Evolutionary conservation across 2,113 vertebrate species (phyloP).

Genomic region (Maccullochella peelii): DNA sequence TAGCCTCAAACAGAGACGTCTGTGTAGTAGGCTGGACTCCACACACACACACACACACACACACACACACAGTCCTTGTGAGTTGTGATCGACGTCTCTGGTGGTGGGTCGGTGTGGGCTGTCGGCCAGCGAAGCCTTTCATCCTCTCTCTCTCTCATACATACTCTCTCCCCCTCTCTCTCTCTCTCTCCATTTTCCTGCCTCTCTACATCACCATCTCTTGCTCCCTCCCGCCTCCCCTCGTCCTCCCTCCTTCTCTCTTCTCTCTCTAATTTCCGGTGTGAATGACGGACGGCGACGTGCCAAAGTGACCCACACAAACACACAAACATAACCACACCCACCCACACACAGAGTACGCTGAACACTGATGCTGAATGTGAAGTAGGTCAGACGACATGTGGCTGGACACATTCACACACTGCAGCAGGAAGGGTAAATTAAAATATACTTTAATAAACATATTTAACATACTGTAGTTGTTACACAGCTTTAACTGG

Average conservation of each 20-base stretch:
- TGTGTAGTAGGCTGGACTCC: slow-evolving; percentile 27
- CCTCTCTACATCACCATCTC: background rate
- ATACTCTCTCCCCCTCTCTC: background rate
- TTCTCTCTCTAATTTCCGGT: slow-evolving; percentile 46
- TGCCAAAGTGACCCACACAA: slow-evolving; percentile 46
- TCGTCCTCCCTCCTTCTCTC: background rate
- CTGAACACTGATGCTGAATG: slow-evolving; percentile 11
- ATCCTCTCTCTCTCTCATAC: slow-evolving; percentile 33
- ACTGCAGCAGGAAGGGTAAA: slow-evolving; percentile 6
- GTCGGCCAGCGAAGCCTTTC: slow-evolving; percentile 53
- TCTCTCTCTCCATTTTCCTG: slow-evolving; percentile 29
- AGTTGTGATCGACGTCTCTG: slow-evolving; percentile 36
- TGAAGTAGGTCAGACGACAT: slow-evolving; percentile 67
- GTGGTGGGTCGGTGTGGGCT: slow-evolving; percentile 46
- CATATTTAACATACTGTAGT: background rate
- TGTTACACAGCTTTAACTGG: background rate
- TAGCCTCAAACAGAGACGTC: slow-evolving; percentile 53
- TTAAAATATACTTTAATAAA: slow-evolving; percentile 45
- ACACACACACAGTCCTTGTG: slow-evolving; percentile 52
- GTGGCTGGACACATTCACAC: slow-evolving; percentile 20
- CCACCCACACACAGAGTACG: background rate
- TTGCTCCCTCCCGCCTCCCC: background rate
- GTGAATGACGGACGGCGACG: slow-evolving; percentile 23
- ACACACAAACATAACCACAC: slow-evolving; percentile 14
- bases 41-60: slow-evolving; percentile 22